A percentile compares a stretch with the other conserved stretches of the same genome.
Conservation (phyloP, 2,888 invertebrate genomes). For the Crossocerus cetratus region DNA sequence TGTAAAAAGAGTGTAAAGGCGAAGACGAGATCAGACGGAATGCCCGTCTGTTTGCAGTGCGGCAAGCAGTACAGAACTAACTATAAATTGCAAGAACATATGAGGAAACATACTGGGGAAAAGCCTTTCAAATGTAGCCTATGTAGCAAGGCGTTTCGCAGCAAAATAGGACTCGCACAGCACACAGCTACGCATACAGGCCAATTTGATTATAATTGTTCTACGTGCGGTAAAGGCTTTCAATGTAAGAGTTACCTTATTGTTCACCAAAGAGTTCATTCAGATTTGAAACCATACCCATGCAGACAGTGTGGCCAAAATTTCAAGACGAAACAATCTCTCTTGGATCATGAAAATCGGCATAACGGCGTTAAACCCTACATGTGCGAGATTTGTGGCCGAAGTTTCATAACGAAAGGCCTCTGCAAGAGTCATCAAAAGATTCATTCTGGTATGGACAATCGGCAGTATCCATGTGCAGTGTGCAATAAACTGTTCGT, state of each 20-base stretch:
- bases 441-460: constrained; percentile 80
- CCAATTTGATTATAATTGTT: constrained; percentile 80
- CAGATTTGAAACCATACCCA: constrained; percentile 80
- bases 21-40: constrained; percentile 69
- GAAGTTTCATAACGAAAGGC: constrained; percentile 81
- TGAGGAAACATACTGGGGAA: constrained; percentile 81
- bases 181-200: constrained; percentile 82
- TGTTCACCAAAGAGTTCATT: constrained; percentile 81
- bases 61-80: constrained; percentile 81
- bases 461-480: constrained; percentile 80
- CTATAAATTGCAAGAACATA: constrained; percentile 80
- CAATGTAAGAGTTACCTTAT: constrained; percentile 81
- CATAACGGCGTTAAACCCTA: constrained; percentile 81
- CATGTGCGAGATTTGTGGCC: constrained; percentile 80
- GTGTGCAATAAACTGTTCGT: constrained; percentile 82
- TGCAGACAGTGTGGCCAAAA: constrained; percentile 80
- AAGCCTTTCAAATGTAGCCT: constrained; percentile 80
- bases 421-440: constrained; percentile 81
- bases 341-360: constrained; percentile 81
- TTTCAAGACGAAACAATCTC: constrained; percentile 81
- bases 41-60: constrained; percentile 79
- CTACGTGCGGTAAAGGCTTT: constrained; percentile 81
- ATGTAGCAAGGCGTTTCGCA: constrained; percentile 81
- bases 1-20: constrained; percentile 67
- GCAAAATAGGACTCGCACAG: constrained; percentile 80